Percentiles rank a stretch among this genome's conserved stretches.
Conservation (phyloP, 2,888 invertebrate species). For the Epirrhoe tristata region DNA sequence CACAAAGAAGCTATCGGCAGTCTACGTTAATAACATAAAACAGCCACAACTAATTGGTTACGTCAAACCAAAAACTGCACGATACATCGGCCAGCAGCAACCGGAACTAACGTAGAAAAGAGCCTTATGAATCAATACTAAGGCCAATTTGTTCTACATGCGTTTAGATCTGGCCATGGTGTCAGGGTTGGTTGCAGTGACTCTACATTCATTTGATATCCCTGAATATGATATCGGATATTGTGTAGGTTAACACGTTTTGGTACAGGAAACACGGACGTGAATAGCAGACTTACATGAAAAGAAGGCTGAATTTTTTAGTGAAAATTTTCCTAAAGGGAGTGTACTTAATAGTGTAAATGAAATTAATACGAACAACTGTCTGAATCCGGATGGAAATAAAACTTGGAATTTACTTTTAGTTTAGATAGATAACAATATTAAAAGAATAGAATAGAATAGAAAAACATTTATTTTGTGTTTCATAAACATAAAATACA, state of each 20-base stretch:
- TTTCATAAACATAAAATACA: no score
- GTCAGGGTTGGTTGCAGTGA: conserved; percentile 61
- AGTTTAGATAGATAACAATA: no score
- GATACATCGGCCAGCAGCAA: conserved; percentile 35
- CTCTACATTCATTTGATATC: conserved; percentile 59
- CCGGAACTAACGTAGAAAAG: conserved; percentile 70
- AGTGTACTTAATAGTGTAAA: background rate
- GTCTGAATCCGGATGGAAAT: background rate
- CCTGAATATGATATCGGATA: conserved; percentile 55
- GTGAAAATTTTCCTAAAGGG: conserved; percentile 1
- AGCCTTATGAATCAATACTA: conserved; percentile 58
- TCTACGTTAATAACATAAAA: conserved; percentile 27
- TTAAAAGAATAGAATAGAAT: no score
- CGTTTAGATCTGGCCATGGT: conserved; percentile 62
- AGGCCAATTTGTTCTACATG: conserved; percentile 59
- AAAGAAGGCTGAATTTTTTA: conserved; percentile 4
- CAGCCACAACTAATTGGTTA: conserved; percentile 36
- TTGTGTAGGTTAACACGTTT: conserved; percentile 50
- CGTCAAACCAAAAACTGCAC: conserved; percentile 37
- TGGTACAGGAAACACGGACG: conserved; percentile 32
- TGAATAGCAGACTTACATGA: conserved; percentile 15
- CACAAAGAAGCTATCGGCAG: conserved; percentile 29
- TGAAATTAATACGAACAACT: background rate
- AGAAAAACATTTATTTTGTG: no score
- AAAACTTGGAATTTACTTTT: background rate